Conservation (phyloP, 2,113 vertebrate genomes). For the Cephalopholis sonnerati region DNA sequence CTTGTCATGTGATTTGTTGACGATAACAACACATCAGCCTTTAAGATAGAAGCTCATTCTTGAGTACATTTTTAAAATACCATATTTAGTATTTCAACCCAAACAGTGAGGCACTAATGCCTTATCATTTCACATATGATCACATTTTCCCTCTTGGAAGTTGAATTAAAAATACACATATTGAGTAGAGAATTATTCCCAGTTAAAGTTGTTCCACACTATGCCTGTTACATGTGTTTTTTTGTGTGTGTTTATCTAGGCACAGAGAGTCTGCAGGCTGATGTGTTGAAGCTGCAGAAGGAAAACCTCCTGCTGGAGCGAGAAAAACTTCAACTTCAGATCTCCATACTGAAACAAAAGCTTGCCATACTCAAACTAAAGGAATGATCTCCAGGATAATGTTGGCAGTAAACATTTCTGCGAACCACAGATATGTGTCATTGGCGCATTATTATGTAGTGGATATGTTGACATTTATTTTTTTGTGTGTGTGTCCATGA, state of each 20-base stretch:
- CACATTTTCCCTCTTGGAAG: neutral
- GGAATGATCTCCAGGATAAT: neutral
- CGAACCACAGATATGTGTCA: too few relatives aligned
- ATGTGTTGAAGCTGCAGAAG: conserved; percentile 62
- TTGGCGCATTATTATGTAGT: too few relatives aligned
- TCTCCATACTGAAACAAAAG: conserved; percentile 47
- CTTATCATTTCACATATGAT: neutral
- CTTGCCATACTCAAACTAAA: conserved; percentile 1
- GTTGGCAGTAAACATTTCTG: too few relatives aligned
- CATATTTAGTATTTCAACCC: neutral
- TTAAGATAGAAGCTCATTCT: too few relatives aligned
- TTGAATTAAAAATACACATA: neutral
- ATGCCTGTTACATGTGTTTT: neutral
- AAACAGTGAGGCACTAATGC: neutral
- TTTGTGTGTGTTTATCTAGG: conserved; percentile 10
- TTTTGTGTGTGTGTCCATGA: too few relatives aligned
- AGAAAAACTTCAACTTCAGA: conserved; percentile 69
- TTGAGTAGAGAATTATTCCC: too few relatives aligned
- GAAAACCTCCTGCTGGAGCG: conserved; percentile 62
- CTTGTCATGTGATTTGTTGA: too few relatives aligned
- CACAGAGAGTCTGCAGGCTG: conserved; percentile 32
- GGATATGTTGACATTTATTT: too few relatives aligned
- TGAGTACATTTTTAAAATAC: neutral
- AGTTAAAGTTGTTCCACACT: too few relatives aligned
- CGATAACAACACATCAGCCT: too few relatives aligned